These are phyloP conservation scores for Isurus oxyrinchus DNA, from an alignment of 2,113 vertebrate species.

Conservation along the genomic window DNA sequence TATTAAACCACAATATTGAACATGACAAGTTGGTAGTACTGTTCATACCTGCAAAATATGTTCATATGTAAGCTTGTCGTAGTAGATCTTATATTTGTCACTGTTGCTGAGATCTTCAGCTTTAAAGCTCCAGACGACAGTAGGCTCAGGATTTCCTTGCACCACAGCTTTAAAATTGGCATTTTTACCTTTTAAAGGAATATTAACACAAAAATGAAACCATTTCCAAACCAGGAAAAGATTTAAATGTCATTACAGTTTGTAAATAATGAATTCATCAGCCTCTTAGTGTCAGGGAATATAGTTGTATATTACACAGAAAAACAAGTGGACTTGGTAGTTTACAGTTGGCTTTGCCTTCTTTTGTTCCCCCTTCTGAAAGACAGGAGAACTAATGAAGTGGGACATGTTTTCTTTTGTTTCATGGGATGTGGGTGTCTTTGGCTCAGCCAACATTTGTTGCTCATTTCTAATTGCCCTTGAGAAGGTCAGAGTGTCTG, in stretches of 20 bases:
- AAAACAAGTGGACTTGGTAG: not conserved
- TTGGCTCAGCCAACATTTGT: too few relatives aligned
- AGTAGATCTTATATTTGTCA: constrained; percentile 60
- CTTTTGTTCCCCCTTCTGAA: not conserved
- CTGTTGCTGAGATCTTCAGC: constrained; percentile 53
- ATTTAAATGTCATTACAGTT: not conserved
- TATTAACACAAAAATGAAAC: not conserved
- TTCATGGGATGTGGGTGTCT: too few relatives aligned
- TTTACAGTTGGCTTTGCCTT: not conserved
- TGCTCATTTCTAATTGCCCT: too few relatives aligned
- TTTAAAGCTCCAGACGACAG: constrained; percentile 63
- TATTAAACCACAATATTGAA: not conserved
- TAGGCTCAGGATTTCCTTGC: constrained; percentile 65
- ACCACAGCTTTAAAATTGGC: constrained; percentile 68
- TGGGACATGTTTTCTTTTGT: not conserved
- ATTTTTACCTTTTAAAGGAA: constrained; percentile 58
- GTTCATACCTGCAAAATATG: constrained; percentile 64
- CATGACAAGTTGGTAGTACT: not conserved
- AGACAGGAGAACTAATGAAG: not conserved
- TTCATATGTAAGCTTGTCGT: constrained; percentile 53
- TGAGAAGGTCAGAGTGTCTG: too few relatives aligned
- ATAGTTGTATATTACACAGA: not conserved
- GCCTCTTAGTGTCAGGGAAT: not conserved
- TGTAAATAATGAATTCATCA: not conserved
- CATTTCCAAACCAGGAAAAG: not conserved